These are phyloP conservation scores for Macrophya alboannulata DNA, from an alignment of 2,888 invertebrate genomes.

Conservation along the genomic window DNA sequence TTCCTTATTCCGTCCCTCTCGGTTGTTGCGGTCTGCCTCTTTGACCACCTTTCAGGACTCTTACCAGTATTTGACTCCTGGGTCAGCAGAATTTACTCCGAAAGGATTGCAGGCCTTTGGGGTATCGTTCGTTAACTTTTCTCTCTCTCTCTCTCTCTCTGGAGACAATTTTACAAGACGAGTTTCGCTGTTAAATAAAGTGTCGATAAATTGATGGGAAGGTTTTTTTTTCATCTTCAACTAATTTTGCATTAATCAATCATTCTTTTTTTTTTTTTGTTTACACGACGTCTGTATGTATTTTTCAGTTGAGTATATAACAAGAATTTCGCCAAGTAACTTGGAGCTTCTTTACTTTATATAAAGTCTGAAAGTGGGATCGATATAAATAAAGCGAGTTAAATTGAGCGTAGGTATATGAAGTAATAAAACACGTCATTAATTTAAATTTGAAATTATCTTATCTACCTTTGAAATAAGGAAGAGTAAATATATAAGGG, in stretches of 20 bases:
- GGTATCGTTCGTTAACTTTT: background rate
- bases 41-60: conserved; percentile 19
- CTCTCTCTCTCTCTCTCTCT: background rate
- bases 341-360: background rate
- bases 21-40: background rate
- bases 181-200: background rate
- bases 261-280: background rate
- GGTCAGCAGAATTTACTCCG: conserved; percentile 28
- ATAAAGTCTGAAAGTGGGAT: background rate
- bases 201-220: background rate
- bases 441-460: conserved; percentile 14
- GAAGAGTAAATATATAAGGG: background rate
- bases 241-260: background rate
- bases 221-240: background rate
- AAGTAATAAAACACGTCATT: conserved; percentile 11
- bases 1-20: conserved; percentile 6
- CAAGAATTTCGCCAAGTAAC: background rate
- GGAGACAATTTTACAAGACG: background rate
- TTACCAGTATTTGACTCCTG: conserved; percentile 16
- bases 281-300: background rate
- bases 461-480: background rate
- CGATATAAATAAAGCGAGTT: conserved; percentile 1
- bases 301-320: background rate
- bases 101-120: background rate
- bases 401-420: background rate